Conservation (phyloP, 2,888 invertebrate species). For the Diadegma fenestrale region DNA sequence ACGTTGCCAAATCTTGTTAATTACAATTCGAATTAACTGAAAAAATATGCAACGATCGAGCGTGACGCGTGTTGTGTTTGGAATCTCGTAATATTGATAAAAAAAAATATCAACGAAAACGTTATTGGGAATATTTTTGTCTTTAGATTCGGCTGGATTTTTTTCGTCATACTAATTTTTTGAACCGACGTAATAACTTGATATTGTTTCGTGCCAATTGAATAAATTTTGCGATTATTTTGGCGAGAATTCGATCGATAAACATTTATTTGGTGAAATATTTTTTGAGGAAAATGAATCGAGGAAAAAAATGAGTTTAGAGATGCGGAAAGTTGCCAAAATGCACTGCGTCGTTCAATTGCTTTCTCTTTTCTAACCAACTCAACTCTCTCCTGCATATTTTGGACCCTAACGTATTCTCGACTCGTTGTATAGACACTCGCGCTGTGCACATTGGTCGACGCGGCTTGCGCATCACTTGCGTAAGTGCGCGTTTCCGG, state of each 20-base stretch:
- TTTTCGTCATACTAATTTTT: not conserved
- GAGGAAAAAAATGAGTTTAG: not conserved
- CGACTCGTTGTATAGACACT: conserved; percentile 43
- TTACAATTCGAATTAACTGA: not conserved
- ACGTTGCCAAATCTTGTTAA: not conserved
- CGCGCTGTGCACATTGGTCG: conserved; percentile 58
- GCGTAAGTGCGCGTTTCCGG: conserved; percentile 70
- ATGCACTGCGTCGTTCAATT: not conserved
- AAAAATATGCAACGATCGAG: not conserved
- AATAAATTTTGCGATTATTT: not conserved
- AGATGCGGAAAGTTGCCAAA: not conserved
- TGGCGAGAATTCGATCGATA: not conserved
- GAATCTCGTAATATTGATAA: conserved; percentile 5
- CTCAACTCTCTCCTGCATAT: not conserved
- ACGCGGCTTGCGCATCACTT: conserved; percentile 67
- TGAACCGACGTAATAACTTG: not conserved
- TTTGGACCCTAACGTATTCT: conserved; percentile 55
- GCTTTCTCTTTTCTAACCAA: conserved; percentile 27
- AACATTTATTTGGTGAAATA: not conserved
- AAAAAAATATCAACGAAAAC: not conserved
- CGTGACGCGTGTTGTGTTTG: not conserved
- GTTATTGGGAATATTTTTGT: not conserved
- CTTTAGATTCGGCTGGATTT: not conserved
- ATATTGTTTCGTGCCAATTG: not conserved
- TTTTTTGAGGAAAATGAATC: not conserved